A percentile compares a stretch with the other conserved stretches of the same genome.
These are phyloP conservation scores for Gerosis bhagava DNA, from an alignment of 2,888 invertebrate species.

Conservation along the genomic window DNA sequence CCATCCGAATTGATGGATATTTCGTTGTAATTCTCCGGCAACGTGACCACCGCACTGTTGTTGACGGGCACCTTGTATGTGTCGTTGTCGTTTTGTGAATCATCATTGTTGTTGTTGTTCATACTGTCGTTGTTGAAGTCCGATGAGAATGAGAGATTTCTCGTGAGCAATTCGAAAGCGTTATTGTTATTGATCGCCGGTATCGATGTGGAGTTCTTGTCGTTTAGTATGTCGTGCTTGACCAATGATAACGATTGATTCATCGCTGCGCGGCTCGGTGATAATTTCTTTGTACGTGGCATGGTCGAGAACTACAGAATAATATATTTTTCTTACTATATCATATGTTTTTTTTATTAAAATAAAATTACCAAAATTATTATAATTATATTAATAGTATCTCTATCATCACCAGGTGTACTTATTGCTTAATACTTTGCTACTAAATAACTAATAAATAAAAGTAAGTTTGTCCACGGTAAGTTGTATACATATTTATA, in stretches of 20 bases:
- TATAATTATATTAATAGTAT: no score
- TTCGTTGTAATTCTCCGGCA: conserved; percentile 75
- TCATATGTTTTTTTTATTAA: no score
- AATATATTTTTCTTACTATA: conserved; percentile 35
- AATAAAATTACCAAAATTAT: no score
- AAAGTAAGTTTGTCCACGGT: no score
- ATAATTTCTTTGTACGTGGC: conserved; percentile 80
- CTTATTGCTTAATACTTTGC: no score
- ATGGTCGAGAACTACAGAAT: conserved; percentile 83
- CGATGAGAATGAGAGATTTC: conserved; percentile 74
- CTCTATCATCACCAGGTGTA: no score
- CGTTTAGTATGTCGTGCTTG: conserved; percentile 67
- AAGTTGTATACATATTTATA: no score
- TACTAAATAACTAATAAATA: no score
- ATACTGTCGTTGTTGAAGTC: conserved; percentile 77
- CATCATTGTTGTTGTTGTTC: conserved; percentile 74
- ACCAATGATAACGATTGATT: conserved; percentile 70
- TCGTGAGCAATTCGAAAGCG: conserved; percentile 70
- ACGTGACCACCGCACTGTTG: conserved; percentile 58
- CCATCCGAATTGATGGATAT: conserved; percentile 73
- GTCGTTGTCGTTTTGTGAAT: conserved; percentile 56
- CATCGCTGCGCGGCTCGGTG: conserved; percentile 64
- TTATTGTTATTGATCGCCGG: conserved; percentile 56
- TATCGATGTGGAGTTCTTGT: conserved; percentile 46
- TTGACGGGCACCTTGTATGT: conserved; percentile 75